phyloP scores from a whole-genome alignment of 2,888 invertebrate genomes.

The Drosophila cognata region DNA sequence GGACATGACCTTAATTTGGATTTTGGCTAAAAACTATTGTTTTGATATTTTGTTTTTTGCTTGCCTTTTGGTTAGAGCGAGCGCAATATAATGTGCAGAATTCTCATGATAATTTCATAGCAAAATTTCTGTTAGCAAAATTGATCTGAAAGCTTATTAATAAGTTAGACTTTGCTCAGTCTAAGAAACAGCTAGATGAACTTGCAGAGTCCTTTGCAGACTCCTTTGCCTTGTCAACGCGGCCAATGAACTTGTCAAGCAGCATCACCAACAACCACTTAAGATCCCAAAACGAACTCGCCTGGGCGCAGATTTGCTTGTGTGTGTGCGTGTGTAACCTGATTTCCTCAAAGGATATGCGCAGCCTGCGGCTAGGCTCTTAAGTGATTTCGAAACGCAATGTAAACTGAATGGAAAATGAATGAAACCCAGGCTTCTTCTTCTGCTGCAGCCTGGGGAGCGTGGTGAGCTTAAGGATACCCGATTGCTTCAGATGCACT shows the following conservation, averaged over 20 bases:
- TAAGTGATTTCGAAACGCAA: constrained; percentile 73
- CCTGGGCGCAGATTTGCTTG: constrained; percentile 22
- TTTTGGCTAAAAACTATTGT: constrained; percentile 20
- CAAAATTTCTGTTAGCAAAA: background rate
- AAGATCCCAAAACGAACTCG: constrained; percentile 49
- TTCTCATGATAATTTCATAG: too few species aligned
- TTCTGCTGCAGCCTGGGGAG: constrained; percentile 29
- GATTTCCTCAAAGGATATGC: constrained; percentile 76
- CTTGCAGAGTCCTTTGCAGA: constrained; percentile 21
- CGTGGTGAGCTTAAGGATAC: constrained; percentile 53
- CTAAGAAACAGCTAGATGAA: too few species aligned
- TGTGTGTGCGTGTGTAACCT: constrained; percentile 64
- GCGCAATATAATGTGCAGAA: background rate
- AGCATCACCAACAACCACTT: constrained; percentile 57
- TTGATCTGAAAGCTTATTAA: background rate
- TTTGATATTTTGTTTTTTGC: background rate
- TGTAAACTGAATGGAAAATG: constrained; percentile 52
- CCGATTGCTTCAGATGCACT: constrained; percentile 55
- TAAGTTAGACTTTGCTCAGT: background rate
- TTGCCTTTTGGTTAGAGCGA: constrained; percentile 9
- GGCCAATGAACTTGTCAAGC: constrained; percentile 72
- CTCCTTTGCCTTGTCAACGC: constrained; percentile 2
- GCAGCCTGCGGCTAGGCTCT: constrained; percentile 68
- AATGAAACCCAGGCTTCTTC: constrained; percentile 22
- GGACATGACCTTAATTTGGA: constrained; percentile 62